A percentile compares a stretch with the other conserved stretches of the same genome.
Conservation (phyloP, 1,140 invertebrate genomes). For the Spodoptera frugiperda region DNA sequence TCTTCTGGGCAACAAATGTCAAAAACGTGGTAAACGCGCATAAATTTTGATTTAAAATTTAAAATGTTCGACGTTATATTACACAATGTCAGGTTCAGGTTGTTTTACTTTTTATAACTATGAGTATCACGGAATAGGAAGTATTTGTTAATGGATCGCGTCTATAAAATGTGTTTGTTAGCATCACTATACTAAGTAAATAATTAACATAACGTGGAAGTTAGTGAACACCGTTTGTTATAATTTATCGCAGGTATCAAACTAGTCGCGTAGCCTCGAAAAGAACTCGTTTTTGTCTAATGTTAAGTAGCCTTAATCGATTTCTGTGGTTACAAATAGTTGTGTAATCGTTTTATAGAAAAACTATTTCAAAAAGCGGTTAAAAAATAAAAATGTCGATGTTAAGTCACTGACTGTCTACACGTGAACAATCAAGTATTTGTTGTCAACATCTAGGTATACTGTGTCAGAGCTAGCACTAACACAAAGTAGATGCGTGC, state of each 20-base stretch:
- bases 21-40: too few relatives aligned
- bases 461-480: not conserved
- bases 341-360: not conserved
- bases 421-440: conserved; percentile 1
- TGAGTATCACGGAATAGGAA: not conserved
- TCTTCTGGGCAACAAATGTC: too few relatives aligned
- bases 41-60: too few relatives aligned
- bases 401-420: not conserved
- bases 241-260: not conserved
- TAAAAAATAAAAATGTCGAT: too few relatives aligned
- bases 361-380: not conserved
- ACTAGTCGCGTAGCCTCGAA: conserved; percentile 1
- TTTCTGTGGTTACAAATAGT: conserved; percentile 14
- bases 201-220: not conserved
- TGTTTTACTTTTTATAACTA: too few relatives aligned
- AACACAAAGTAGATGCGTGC: conserved; percentile 46
- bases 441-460: conserved; percentile 11
- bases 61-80: too few relatives aligned
- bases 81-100: not conserved
- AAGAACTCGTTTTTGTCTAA: conserved; percentile 20
- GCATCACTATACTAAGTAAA: not conserved
- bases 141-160: not conserved
- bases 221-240: not conserved
- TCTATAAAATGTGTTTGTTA: not conserved
- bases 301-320: not conserved